These are phyloP conservation scores for Hylia prasina DNA, from an alignment of 2,113 vertebrate genomes.

Conservation along the genomic window DNA sequence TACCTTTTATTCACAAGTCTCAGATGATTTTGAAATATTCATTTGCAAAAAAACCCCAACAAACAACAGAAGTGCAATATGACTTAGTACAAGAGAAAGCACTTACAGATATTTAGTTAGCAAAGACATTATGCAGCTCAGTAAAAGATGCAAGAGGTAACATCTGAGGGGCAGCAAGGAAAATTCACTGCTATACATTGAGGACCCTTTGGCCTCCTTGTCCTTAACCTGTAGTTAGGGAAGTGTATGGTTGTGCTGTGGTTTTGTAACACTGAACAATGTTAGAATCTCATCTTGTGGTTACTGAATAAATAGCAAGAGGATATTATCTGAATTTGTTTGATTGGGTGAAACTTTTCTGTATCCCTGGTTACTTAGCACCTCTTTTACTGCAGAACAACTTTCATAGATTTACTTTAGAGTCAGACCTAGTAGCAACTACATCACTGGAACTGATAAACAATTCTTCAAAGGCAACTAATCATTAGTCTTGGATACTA, in stretches of 20 bases:
- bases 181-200: not conserved
- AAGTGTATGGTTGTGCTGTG: not conserved
- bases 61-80: not conserved
- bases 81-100: not conserved
- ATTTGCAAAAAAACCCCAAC: not conserved
- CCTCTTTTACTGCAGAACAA: not conserved
- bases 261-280: not conserved
- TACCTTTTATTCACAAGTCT: not conserved
- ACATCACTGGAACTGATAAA: not conserved
- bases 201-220: not conserved
- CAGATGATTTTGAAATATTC: not conserved
- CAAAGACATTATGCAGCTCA: not conserved
- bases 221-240: not conserved
- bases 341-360: not conserved
- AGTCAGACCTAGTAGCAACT: not conserved
- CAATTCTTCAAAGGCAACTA: not conserved
- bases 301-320: not conserved
- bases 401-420: not conserved
- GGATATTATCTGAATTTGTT: not conserved
- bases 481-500: not conserved
- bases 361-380: not conserved
- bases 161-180: not conserved
- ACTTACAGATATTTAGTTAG: not conserved
- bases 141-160: not conserved
- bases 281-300: not conserved